A percentile compares a stretch with the other conserved stretches of the same genome.
phyloP scores from a whole-genome alignment of 2,888 invertebrate genomes.

The Hecatera dysodea region DNA sequence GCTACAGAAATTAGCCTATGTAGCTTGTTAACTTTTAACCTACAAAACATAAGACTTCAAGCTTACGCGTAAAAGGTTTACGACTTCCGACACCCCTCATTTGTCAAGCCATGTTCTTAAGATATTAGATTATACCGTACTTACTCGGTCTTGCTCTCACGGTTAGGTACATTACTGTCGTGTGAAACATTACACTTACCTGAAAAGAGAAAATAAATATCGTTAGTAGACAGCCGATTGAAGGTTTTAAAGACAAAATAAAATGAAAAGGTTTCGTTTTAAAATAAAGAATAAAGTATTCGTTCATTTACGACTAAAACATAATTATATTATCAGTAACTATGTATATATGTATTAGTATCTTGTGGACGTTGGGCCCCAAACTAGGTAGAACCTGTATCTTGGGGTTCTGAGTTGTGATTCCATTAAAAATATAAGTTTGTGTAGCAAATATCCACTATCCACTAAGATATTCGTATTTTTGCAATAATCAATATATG shows the following conservation, averaged over 20 bases:
- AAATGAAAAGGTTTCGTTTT: not conserved
- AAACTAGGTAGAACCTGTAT: no score
- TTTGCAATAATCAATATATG: not conserved
- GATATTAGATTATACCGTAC: constrained; percentile 49
- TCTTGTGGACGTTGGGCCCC: no score
- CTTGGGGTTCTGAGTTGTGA: no score
- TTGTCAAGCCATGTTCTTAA: constrained; percentile 37
- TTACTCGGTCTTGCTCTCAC: constrained; percentile 35
- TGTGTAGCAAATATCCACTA: no score
- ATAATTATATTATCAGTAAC: no score
- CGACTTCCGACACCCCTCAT: constrained; percentile 36
- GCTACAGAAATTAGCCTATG: not conserved
- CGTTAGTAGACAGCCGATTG: not conserved
- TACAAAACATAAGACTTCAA: constrained; percentile 8
- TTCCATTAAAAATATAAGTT: no score
- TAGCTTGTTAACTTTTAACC: not conserved
- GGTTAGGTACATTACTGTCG: not conserved
- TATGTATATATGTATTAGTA: no score
- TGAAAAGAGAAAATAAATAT: constrained; percentile 39
- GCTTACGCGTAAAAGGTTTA: constrained; percentile 31
- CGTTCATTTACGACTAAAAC: no score
- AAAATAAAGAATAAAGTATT: no score
- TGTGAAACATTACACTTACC: constrained; percentile 39
- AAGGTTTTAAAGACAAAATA: not conserved
- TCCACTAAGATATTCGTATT: not conserved